phyloP scores from a whole-genome alignment of 2,113 vertebrate species.

The Parus major region DNA sequence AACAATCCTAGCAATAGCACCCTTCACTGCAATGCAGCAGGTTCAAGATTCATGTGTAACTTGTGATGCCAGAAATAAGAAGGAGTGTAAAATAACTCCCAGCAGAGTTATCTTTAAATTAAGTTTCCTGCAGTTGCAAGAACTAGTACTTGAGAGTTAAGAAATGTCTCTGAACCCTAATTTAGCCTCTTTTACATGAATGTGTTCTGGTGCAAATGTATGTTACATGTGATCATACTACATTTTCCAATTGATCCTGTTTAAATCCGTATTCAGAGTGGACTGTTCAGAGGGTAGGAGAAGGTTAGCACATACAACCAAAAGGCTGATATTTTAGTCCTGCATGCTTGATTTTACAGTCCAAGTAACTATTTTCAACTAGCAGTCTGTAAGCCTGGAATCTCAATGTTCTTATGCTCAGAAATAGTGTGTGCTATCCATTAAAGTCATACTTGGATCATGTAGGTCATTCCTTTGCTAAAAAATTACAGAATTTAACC shows the following conservation, averaged over 20 bases:
- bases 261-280: background rate
- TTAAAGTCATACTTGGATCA: background rate
- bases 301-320: background rate
- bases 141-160: background rate
- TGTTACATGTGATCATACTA: background rate
- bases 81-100: background rate
- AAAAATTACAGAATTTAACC: background rate
- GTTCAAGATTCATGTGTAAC: background rate
- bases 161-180: background rate
- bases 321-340: background rate
- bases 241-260: background rate
- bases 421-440: background rate
- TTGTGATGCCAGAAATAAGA: background rate
- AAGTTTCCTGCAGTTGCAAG: background rate
- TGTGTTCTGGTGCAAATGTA: background rate
- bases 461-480: background rate
- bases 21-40: background rate
- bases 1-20: background rate
- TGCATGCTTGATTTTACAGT: background rate
- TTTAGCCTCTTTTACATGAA: background rate
- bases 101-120: background rate
- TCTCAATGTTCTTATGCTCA: background rate
- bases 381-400: background rate
- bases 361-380: background rate
- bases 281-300: background rate